Base-by-base conservation (phyloP, 2,113 vertebrate species). In the Hypocryptadius cinnamomeus region DNA sequence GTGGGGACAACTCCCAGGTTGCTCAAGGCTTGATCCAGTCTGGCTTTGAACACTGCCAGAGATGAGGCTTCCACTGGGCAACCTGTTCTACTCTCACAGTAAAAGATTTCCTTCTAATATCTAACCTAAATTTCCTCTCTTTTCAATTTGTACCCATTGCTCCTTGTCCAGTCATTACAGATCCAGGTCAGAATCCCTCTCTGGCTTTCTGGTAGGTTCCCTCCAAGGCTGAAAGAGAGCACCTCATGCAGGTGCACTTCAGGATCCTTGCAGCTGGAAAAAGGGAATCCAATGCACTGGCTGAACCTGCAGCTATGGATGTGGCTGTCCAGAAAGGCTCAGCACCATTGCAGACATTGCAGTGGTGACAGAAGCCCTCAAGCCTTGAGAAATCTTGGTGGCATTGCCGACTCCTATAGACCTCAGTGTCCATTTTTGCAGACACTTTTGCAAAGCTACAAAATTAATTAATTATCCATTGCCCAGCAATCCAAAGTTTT, bases 341-440 rank as follows among this genome's bases (percentile, higher is more conserved):
- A 53, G 85, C 54, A 20, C 68, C 31, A 5, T 4, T 27, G 70
- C 42, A 79, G 37, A 39, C 13, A 25, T 13, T 66, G 50, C 35
- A 39, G 27, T 9, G 33, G 45, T 39, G 33, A 77, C 20, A 77
- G 79, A 63, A 66, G 15, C 35, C 56, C 60, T 83, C 45, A 33
- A 54, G 11, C 54, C 27, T 73, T 50, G 39, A 60, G 50, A 70
- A 70, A 78, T 30, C 22, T 28, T 48, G 44, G 30, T 78, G 85
- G 60, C 64, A 6, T 1, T 21, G 23, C 13, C 0, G 0, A n/a
- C 21, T 70, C 20, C 48, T 57, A 6, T 0, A 30, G 23, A 57
- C 33, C 37, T 79, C 59, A 10, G 35, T 0, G 4, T 40, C 42
- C 22, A 33, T 78, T 79, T 51, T 14, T 11, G 80, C 31, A 44